Conservation (phyloP, 2,797 vertebrate genomes). For the Somateria mollissima region DNA sequence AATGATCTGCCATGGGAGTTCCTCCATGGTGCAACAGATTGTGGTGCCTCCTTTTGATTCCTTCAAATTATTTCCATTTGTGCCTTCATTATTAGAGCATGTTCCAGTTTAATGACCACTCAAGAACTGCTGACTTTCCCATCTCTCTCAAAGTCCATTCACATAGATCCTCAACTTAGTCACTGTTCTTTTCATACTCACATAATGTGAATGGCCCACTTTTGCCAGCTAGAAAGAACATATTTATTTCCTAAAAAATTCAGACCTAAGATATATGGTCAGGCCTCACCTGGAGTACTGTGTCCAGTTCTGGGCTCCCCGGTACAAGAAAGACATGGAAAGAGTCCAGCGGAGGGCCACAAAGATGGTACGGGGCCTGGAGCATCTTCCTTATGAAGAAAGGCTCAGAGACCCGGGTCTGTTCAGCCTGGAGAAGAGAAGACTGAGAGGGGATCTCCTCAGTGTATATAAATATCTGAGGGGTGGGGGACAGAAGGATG, state of each 20-base stretch:
- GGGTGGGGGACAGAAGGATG: too few species aligned
- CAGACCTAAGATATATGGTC: neutral
- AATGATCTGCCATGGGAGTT: fast-evolving
- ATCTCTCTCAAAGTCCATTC: neutral
- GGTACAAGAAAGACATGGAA: too few species aligned
- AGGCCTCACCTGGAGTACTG: too few species aligned
- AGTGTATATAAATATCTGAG: too few species aligned
- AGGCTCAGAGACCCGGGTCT: too few species aligned
- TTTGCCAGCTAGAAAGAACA: neutral
- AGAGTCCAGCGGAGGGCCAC: too few species aligned
- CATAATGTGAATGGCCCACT: fast-evolving
- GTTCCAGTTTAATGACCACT: fast-evolving
- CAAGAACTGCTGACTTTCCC: neutral
- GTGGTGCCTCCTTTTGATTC: neutral
- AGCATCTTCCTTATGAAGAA: too few species aligned
- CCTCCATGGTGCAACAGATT: neutral
- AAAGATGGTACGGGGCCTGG: too few species aligned
- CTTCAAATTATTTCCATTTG: neutral
- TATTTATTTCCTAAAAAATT: neutral
- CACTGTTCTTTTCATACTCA: neutral
- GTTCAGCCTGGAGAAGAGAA: too few species aligned
- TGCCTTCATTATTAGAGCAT: neutral
- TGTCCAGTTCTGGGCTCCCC: too few species aligned
- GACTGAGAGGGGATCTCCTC: too few species aligned
- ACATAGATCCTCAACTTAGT: neutral